Base-by-base conservation (phyloP, 2,888 invertebrate species). In the Malachius bipustulatus region DNA sequence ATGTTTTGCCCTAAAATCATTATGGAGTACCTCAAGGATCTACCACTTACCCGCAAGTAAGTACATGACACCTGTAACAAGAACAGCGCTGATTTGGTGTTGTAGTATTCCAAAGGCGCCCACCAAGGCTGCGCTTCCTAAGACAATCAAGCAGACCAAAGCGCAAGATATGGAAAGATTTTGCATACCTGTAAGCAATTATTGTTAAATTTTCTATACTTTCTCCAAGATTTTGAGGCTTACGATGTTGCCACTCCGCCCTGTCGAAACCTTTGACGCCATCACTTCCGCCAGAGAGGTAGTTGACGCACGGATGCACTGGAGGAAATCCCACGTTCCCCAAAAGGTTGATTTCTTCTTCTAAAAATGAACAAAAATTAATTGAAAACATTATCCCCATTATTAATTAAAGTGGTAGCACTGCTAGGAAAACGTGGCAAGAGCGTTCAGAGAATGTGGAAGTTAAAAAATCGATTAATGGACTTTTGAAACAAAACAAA, bases 151-250 rank as follows among this genome's bases (percentile, higher is more conserved):
- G 52, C 89, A 88, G 3, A 93, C 93, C 48, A 93, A 70, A 30
- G 89, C 87, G 62, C 93, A 93, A 8, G 91, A 91, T 62, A 93
- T 91, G 37, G 90, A 91, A 45, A 93, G 68, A 64, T 93, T 93
- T 67, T 93, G 90, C 88, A 93, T 90, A 54, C 91, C 91, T 91
- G 63, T 26, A 52, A 51, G 6, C n/a, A n/a, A 19, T 19, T 19
- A 35, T 16, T 19, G 6, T 19, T 19, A 19, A 19, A 19, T 19
- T 19, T 19, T 19, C 24, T 8, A 19, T 19, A 19, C 6, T 6
- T 19, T 19, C 6, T 19, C 24, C n/a, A 19, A 19, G 6, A 19
- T 8, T 6, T 8, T 19, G 24, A 19, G n/a, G 72, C 75, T 76
- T 66, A 78, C 77, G 71, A 60, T 79, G 79, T 63, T 79, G 79